A percentile compares a stretch with the other conserved stretches of the same genome.
These are phyloP conservation scores for Bembecia ichneumoniformis DNA, from an alignment of 2,888 invertebrate genomes.

Conservation along the genomic window DNA sequence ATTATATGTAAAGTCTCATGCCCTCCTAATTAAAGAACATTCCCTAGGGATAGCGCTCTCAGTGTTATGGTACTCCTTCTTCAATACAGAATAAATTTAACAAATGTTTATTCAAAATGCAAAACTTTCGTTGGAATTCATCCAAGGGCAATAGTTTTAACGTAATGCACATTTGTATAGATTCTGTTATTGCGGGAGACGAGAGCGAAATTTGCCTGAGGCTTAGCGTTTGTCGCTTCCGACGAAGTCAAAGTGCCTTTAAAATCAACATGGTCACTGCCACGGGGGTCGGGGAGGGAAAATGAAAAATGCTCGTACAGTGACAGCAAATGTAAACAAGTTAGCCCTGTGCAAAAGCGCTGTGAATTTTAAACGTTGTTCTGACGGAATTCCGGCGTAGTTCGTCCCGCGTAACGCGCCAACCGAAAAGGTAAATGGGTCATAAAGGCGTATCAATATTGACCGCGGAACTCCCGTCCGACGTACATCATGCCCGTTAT, in stretches of 20 bases:
- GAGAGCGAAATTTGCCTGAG: background rate
- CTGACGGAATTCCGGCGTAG: conserved; percentile 43
- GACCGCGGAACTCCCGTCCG: conserved; percentile 5
- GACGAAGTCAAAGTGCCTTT: background rate
- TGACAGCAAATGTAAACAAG: conserved; percentile 29
- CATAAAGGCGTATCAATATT: conserved; percentile 60
- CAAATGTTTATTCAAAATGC: no score
- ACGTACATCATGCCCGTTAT: conserved; percentile 41
- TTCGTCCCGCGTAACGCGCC: conserved; percentile 27
- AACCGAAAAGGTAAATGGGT: conserved; percentile 36
- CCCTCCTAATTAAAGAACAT: no score
- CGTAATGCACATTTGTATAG: background rate
- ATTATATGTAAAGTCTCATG: no score
- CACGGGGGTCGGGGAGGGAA: background rate
- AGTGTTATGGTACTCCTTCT: no score
- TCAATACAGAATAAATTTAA: no score
- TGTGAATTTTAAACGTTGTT: conserved; percentile 46
- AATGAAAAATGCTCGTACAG: conserved; percentile 15
- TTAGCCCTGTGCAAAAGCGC: conserved; percentile 32
- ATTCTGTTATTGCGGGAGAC: background rate
- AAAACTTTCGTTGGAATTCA: background rate
- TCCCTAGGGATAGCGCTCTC: no score
- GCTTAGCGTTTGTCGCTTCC: background rate
- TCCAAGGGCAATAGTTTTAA: background rate
- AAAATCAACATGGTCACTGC: background rate